Percentiles rank a stretch among this genome's conserved stretches.
These are phyloP conservation scores for Loripinus fragilis DNA, from an alignment of 2,888 invertebrate genomes.

Conservation along the genomic window DNA sequence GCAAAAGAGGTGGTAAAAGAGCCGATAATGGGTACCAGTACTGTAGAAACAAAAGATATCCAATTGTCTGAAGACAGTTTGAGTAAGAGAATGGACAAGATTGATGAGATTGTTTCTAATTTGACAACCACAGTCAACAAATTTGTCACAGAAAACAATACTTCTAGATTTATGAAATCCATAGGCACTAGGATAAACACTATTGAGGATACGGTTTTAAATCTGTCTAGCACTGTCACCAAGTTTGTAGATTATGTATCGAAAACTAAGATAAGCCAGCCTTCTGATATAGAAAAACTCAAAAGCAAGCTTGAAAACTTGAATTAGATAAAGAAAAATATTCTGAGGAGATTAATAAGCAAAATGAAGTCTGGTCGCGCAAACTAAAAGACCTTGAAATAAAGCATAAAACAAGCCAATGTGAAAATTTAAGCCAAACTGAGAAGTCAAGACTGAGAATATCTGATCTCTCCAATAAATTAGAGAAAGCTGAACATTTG, in stretches of 20 bases:
- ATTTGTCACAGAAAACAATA: not conserved
- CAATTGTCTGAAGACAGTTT: not conserved
- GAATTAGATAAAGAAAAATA: not conserved
- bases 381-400: not conserved
- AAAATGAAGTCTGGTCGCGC: not conserved
- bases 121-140: slow-evolving; percentile 3
- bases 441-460: not conserved
- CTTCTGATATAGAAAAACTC: not conserved
- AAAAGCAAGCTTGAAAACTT: not conserved
- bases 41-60: not conserved
- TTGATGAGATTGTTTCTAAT: not conserved
- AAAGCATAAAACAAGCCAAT: not conserved
- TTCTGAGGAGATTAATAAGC: not conserved
- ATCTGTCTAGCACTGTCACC: not conserved
- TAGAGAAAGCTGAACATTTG: not conserved
- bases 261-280: not conserved
- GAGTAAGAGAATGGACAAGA: not conserved
- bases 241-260: not conserved
- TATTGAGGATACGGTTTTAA: not conserved
- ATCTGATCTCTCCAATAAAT: not conserved
- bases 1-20: not conserved
- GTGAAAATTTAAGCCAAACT: not conserved
- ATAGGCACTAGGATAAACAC: not conserved
- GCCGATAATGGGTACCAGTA: not conserved
- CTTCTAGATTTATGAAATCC: not conserved